phyloP scores from a whole-genome alignment of 2,113 vertebrate genomes.

The Noturus placidus region DNA sequence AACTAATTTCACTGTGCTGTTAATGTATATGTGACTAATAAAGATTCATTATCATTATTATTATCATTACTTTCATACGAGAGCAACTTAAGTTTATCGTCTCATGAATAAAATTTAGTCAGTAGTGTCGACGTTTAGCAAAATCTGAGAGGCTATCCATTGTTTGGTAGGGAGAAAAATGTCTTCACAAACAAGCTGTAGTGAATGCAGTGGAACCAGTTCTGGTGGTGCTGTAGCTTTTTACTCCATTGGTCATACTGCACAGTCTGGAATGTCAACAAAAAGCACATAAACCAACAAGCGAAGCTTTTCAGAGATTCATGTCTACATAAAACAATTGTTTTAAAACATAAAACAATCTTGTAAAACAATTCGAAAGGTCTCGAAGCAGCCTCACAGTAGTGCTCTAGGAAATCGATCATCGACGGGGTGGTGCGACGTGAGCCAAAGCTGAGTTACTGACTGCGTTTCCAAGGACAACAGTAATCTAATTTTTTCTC shows the following conservation, averaged over 20 bases:
- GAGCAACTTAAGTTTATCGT: neutral
- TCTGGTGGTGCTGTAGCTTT: neutral
- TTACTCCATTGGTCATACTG: constrained; percentile 1
- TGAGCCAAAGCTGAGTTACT: neutral
- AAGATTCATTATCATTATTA: too few species aligned
- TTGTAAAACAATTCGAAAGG: neutral
- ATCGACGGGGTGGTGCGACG: neutral
- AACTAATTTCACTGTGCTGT: too few species aligned
- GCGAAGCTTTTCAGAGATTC: neutral
- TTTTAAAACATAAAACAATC: too few species aligned
- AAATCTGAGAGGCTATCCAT: neutral
- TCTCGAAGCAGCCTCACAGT: neutral
- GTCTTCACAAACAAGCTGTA: neutral
- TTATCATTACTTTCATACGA: neutral
- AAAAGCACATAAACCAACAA: neutral
- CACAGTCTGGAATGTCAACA: neutral
- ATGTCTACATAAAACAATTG: too few species aligned
- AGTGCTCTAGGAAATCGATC: neutral
- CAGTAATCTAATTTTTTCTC: too few species aligned
- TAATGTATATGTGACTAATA: too few species aligned
- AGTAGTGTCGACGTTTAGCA: neutral
- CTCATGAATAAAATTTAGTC: neutral
- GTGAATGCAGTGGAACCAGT: constrained; percentile 28
- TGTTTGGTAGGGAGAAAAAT: too few species aligned
- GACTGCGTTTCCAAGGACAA: too few species aligned